Base-by-base conservation (phyloP, 2,113 vertebrate species). In the Apteryx owenii region DNA sequence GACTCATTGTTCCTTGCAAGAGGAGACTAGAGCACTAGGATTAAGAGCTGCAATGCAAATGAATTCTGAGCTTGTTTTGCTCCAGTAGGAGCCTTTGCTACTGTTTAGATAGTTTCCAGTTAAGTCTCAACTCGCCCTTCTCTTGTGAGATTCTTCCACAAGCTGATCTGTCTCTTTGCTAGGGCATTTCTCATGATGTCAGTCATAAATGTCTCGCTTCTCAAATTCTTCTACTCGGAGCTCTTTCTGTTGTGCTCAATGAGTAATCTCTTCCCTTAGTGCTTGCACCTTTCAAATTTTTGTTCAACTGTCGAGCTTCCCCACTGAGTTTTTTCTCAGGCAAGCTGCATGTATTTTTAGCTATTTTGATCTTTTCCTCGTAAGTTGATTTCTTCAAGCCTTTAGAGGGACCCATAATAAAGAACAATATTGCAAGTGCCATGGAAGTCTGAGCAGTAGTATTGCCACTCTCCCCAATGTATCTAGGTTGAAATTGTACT, bases 181-280 rank as follows among this genome's bases (percentile, higher is more conserved):
- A 68, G 38, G 72, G 77, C 69, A 70, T 7, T 50, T 76, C 50
- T 66, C 66, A 12, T 54, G 36, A 75, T 90, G n/a, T 89, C 53
- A 66, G 33, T 25, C 60, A 62, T 68, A 42, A 85, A 66, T 75
- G 18, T 56, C 65, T 70, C 61, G 13, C 79, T 93, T 91, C 40
- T 92, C 65, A 81, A 62, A 94, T 94, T 89, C 23, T 85, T 88
- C 23, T 40, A n/a, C 68, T 84, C 40, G 50, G 82, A 94, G 13
- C 19, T 51, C 40, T 88, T 77, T 58, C n/a, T 70, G 16, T 78
- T 46, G 54, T 53, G 40, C 36, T 21, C 69, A 88, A 89, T 82
- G 38, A 65, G n/a, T 84, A 21, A 53, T 88, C 85, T 91, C 28
- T 85, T 91, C 46, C 38, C 53, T 53, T 91, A 46, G 46, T 91